phyloP scores from a whole-genome alignment of 2,888 invertebrate genomes.

The Sericinus montela region DNA sequence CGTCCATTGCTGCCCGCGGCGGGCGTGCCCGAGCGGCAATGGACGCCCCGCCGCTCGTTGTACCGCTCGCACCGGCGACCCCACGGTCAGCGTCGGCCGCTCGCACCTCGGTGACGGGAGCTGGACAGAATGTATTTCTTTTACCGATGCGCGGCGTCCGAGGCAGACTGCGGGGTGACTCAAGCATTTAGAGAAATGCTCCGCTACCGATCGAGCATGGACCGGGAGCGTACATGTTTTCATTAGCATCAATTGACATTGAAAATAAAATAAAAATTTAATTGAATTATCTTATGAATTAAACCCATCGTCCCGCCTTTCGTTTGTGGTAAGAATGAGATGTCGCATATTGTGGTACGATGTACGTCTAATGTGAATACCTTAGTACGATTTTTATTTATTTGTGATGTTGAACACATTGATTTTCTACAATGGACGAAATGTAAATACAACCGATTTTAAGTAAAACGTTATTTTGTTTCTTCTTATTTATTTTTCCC shows the following conservation, averaged over 20 bases:
- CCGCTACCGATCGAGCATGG: conserved; percentile 56
- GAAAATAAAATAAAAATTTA: conserved; percentile 48
- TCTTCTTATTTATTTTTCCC: conserved; percentile 71
- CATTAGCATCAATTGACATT: conserved; percentile 54
- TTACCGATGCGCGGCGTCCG: conserved; percentile 35
- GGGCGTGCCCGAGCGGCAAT: too few species aligned
- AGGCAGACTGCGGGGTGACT: conserved; percentile 39
- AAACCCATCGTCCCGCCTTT: conserved; percentile 69
- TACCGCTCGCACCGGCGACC: conserved; percentile 19
- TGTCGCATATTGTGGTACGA: conserved; percentile 70
- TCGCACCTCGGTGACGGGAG: conserved; percentile 33
- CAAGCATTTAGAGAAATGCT: conserved; percentile 59
- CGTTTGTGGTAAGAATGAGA: conserved; percentile 68
- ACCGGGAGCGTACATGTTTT: conserved; percentile 55
- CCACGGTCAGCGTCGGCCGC: conserved; percentile 45
- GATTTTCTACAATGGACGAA: conserved; percentile 78
- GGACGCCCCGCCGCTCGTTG: conserved; percentile 23
- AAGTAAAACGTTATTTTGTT: conserved; percentile 79
- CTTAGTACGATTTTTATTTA: conserved; percentile 78
- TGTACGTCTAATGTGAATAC: conserved; percentile 73
- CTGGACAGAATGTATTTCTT: conserved; percentile 33
- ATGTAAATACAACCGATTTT: conserved; percentile 80
- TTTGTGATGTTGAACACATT: conserved; percentile 79
- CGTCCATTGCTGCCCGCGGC: conserved; percentile 47
- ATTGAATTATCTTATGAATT: conserved; percentile 54